Evolutionary conservation across 2,797 vertebrate species (phyloP), one percentile per base, ranked within the genome.

Genomic region (Enteromius viviparus): DNA sequence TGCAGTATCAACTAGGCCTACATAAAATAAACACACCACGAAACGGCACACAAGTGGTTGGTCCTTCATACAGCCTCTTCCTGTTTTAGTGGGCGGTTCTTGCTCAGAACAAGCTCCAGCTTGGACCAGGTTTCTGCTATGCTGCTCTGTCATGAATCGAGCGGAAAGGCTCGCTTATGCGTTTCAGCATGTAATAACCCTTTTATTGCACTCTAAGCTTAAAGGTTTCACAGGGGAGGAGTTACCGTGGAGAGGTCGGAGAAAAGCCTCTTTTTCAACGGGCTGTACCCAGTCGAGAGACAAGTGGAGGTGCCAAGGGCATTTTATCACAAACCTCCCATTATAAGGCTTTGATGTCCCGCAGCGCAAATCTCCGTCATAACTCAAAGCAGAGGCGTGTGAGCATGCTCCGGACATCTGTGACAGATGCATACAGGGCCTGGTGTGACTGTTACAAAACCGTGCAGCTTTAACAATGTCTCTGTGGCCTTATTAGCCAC

Each of bases 401-500:
- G 71, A 60, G 76, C 86, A 47, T 75, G 32, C 29, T 64, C 65
- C n/a, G 82, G 75, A 72, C 65, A 81, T 84, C 82, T 86, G 76
- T 82, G 80, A 86, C 83, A 85, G 80, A 84, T 53, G 53, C 78
- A 55, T 66, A 66, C n/a, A 32, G 64, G 32, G 64, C 74, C 32
- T 62, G 58, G 79, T 81, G 34, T 19, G 78, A 42, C 45, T 37
- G 69, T 78, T 75, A 71, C 60, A 23, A 83, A 84, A 90, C 87
- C 84, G 60, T 80, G 17, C 84, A 89, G 58, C 80, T 89, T 86
- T 89, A 89, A 90, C 72, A 65, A 68, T 15, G 78, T 89, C 70
- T 89, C 84, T 83, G 87, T 40, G 88, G 90, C 86, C 88, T 90
- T 80, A 76, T 85, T 85, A 85, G 71, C 80, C 66, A 83, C 29